These are phyloP conservation scores for Teleogryllus occipitalis DNA, from an alignment of 1,140 invertebrate genomes.

Conservation along the genomic window DNA sequence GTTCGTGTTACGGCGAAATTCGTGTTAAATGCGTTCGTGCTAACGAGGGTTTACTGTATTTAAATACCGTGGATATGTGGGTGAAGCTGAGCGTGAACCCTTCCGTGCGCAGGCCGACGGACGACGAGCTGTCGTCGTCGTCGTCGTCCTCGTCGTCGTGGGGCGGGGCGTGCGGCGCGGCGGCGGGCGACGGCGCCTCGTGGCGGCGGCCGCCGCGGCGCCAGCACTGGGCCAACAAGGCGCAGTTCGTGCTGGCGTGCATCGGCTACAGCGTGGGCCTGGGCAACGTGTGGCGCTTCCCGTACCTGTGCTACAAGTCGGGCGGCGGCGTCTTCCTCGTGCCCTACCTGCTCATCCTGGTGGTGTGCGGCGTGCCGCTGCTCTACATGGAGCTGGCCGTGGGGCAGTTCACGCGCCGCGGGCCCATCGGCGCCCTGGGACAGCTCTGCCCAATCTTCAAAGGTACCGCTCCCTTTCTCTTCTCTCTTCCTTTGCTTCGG, in stretches of 20 bases:
- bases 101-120: slow-evolving; percentile 38
- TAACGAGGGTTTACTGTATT: no score
- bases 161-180: slow-evolving; percentile 49
- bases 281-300: slow-evolving; percentile 86
- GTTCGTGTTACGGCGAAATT: no score
- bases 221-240: slow-evolving; percentile 80
- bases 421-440: slow-evolving; percentile 71
- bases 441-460: slow-evolving; percentile 78
- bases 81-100: no score
- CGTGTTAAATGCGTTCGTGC: no score
- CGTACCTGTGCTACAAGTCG: slow-evolving; percentile 75
- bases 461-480: slow-evolving; percentile 45
- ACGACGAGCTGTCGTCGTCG: slow-evolving; percentile 53
- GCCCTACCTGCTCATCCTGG: slow-evolving; percentile 72
- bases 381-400: slow-evolving; percentile 78
- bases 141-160: slow-evolving; percentile 53
- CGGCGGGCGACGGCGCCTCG: slow-evolving; percentile 47
- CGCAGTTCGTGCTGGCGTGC: slow-evolving; percentile 83
- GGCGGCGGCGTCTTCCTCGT: slow-evolving; percentile 77
- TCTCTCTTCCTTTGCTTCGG: no score
- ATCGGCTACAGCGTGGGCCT: slow-evolving; percentile 87
- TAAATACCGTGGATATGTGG: no score
- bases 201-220: slow-evolving; percentile 50
- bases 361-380: slow-evolving; percentile 70
- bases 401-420: slow-evolving; percentile 71